Evolutionary conservation across 1,140 invertebrate species (phyloP), one percentile per base, ranked within the genome.

Genomic region (Anastrepha obliqua): DNA sequence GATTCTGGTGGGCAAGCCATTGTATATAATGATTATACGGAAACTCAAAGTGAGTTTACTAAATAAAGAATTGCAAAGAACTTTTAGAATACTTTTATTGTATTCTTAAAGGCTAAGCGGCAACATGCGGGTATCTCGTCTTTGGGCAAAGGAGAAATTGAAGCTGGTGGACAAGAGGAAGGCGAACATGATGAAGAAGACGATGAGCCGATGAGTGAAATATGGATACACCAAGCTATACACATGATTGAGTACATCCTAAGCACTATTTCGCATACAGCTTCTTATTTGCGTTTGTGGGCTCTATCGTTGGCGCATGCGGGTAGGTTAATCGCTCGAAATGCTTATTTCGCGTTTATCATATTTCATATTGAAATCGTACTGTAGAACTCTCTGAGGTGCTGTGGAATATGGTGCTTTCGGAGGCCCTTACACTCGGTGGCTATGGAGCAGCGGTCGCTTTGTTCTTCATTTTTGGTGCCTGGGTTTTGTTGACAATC

Each of bases 221-320:
- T 98, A 60, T 97, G 98, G 94, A 98, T 99, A 89, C 96, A 98
- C 93, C 98, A 98, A 93, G 96, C 95, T 42, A 99, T 99, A 90
- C 98, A 99, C 92, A 99, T 98, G 5, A 99, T 99, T 90, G 98
- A 99, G 94, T 99, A 98, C 93, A 98, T 98, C 89, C 95, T 99
- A 58, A 98, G 98, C 91, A 99, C 98, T 89, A 96, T 99, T 88
- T 99, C 98, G 0, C 98, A 99, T 91, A 99, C 98, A 0, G 98
- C 98, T 1, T 99, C 98, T 0, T 99, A 99, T 94, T 95, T 99
- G 3, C 97, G 98, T 90, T 94, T 99, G 42, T 99, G 98, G 98
- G 98, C 98, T 59, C 94, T 99, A 86, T 98, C 98, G 88, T 94
- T 99, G 87, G 98, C 98, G 89, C 98, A 99, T 94, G 97, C 97